Evolutionary conservation across 1,140 invertebrate genomes (phyloP).

Genomic region (Tetramorium parvispinum): DNA sequence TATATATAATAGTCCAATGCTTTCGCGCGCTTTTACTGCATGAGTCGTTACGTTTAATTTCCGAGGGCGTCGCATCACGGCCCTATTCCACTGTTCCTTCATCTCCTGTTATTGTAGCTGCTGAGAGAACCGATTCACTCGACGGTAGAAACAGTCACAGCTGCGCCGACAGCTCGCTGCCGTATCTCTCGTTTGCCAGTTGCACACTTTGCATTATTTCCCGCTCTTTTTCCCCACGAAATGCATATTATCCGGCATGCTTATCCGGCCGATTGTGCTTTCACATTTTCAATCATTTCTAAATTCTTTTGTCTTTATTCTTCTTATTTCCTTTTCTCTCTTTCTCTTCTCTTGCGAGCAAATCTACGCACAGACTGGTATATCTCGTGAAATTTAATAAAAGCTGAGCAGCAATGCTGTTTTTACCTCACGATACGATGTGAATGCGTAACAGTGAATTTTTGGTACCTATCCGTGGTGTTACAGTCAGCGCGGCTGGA

Average conservation of each 20-base stretch:
- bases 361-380: not conserved
- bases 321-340: not conserved
- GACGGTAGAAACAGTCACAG: constrained; percentile 68
- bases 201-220: constrained; percentile 60
- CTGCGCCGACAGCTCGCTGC: constrained; percentile 57
- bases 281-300: constrained; percentile 62
- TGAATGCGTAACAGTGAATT: not conserved
- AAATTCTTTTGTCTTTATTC: constrained; percentile 48
- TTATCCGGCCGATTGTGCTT: constrained; percentile 56
- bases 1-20: constrained; percentile 35
- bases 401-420: not conserved
- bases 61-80: constrained; percentile 66
- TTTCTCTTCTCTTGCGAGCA: not conserved
- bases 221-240: constrained; percentile 40
- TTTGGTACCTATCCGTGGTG: constrained; percentile 28
- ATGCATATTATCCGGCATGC: constrained; percentile 55
- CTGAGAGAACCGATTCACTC: constrained; percentile 65
- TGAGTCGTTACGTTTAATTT: constrained; percentile 72
- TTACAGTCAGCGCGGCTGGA: constrained; percentile 17
- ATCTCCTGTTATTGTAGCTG: constrained; percentile 61
- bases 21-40: constrained; percentile 60
- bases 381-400: constrained; percentile 6
- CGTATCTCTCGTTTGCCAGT: constrained; percentile 56
- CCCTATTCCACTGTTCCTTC: not conserved
- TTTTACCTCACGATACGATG: not conserved